Evolutionary conservation across 2,797 vertebrate genomes (phyloP), one percentile per base, ranked within the genome.

Genomic region (Enteromius fasciolatus): DNA sequence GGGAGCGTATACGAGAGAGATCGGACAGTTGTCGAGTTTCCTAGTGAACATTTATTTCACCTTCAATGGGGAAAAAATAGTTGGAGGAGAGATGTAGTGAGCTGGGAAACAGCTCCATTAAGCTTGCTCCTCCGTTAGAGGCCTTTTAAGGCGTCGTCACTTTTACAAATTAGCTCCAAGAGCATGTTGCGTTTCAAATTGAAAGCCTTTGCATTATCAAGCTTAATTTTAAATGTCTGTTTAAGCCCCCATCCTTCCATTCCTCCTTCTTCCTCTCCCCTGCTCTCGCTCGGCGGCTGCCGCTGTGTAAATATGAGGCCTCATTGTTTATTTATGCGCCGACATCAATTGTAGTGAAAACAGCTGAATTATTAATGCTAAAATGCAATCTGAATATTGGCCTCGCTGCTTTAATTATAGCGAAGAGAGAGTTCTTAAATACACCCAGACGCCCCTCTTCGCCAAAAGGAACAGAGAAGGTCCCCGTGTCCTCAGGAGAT

Each of bases 291-390:
- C 87, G 78, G 28, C 70, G 83, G 88, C 89, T 85, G 90, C 85
- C 68, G 86, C 86, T 88, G 92, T 88, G 92, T 93, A 94, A 95
- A 94, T 93, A 94, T 91, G 89, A 93, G 90, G 91, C 90, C 91
- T 94, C 93, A 94, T 95, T 92, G 90, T 94, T 95, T 95, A 95
- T 95, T 95, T 92, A 95, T 94, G 89, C 78, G 17, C 89, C 85
- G 89, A 94, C 94, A 94, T 95, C 94, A 94, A 94, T 95, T 94
- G 93, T 94, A 93, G 94, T 94, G 94, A 94, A 94, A 95, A 93
- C 89, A 86, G 86, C 91, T 95, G 92, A 93, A 95, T 95, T 95
- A 95, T 95, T 95, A 91, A 95, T 95, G 93, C 91, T 94, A 94
- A 95, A 95, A 95, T 92, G 92, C 94, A 94, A 94, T 94, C 91